Evolutionary conservation across 2,113 vertebrate species (phyloP).

Genomic region (Tragelaphus buxtoni): DNA sequence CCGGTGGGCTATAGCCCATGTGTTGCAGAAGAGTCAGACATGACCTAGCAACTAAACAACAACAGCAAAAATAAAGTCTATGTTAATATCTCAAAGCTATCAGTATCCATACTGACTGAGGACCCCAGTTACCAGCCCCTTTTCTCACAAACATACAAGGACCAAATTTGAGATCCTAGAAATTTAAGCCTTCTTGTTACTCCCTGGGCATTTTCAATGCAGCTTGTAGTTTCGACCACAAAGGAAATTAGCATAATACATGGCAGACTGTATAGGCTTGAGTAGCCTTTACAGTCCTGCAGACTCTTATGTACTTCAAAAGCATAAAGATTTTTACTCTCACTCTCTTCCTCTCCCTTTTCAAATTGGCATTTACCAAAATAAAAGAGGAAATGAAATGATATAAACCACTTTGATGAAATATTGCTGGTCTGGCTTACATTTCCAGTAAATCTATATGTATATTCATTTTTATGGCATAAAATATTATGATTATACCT

Average conservation of each 20-base stretch:
- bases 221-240: background rate
- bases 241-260: background rate
- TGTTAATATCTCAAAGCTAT: background rate
- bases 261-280: background rate
- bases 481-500: conserved; percentile 53
- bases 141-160: background rate
- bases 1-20: background rate
- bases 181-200: background rate
- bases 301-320: background rate
- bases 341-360: background rate
- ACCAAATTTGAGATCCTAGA: background rate
- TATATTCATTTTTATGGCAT: conserved; percentile 54
- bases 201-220: background rate
- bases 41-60: background rate
- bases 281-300: background rate
- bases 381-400: conserved; percentile 59
- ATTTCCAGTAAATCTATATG: conserved; percentile 42
- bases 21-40: background rate
- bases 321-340: background rate
- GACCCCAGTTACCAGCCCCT: background rate
- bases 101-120: background rate
- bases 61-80: background rate
- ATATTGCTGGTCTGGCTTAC: conserved; percentile 45
- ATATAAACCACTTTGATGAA: conserved; percentile 50
- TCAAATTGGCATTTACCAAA: conserved; percentile 59